Percentiles rank a stretch among this genome's conserved stretches.
phyloP scores from a whole-genome alignment of 2,113 vertebrate species.

The Macroglossus sobrinus region DNA sequence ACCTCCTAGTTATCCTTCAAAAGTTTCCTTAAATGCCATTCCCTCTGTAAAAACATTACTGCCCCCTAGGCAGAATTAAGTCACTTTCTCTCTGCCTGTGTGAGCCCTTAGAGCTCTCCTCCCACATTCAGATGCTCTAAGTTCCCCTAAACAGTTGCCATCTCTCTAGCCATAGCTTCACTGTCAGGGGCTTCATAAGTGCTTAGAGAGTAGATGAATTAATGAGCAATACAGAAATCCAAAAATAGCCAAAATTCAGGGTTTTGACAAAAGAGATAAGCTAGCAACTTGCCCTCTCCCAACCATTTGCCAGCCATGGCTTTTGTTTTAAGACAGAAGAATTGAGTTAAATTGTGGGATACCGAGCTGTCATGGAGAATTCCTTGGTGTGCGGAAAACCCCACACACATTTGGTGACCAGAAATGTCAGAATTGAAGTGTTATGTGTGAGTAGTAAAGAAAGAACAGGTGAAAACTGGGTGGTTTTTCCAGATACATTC shows the following conservation, averaged over 20 bases:
- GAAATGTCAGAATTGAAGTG: not conserved
- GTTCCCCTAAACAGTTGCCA: not conserved
- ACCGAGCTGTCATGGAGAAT: not conserved
- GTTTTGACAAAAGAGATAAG: not conserved
- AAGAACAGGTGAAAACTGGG: not conserved
- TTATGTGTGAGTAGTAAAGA: not conserved
- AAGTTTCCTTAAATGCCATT: not conserved
- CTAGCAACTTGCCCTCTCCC: not conserved
- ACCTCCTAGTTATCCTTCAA: not conserved
- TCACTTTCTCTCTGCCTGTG: not conserved
- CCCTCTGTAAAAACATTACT: not conserved
- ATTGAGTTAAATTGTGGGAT: not conserved
- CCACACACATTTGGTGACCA: not conserved
- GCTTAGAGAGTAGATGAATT: not conserved
- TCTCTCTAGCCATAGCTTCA: not conserved
- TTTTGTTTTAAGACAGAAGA: not conserved
- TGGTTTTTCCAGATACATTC: not conserved
- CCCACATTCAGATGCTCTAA: not conserved
- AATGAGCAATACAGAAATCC: not conserved
- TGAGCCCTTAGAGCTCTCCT: too few species aligned
- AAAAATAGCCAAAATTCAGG: not conserved
- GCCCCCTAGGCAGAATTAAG: not conserved
- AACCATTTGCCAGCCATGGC: not conserved
- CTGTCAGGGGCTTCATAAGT: not conserved
- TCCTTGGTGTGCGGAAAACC: not conserved